Evolutionary conservation across 1,140 invertebrate genomes (phyloP), one percentile per base, ranked within the genome.

Genomic region (Orchesella cincta): DNA sequence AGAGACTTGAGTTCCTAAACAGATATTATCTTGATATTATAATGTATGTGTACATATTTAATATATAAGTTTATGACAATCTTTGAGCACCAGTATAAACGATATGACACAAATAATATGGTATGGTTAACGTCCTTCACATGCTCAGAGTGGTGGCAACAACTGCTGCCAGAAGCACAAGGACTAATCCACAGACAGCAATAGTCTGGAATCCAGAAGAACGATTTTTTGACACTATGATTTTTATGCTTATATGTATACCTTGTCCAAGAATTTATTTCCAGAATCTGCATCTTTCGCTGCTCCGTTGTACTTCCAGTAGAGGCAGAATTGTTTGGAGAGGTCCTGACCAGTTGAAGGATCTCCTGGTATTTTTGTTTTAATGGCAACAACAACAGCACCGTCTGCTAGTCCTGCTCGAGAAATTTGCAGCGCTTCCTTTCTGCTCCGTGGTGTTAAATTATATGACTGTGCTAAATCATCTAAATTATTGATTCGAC

Each of bases 401-500:
- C 62, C 62, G 2, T 67, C 29, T 3, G 62, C 62, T 14, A 67
- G 31, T 31, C 29, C 62, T 3, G 23, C 29, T 29, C 62, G 3
- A 33, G 62, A 26, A 33, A 67, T 31, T 31, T 67, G 62, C 26
- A 67, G 62, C 14, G 62, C 62, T 12, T 67, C 62, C n/a, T 67
- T 67, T 33, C 62, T 2, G 62, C 62, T 67, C 33, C 62, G 26
- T 67, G 62, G 62, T 14, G 62, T 67, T 1, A 67, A 29, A n/a
- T 67, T 67, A n/a, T 67, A 33, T 12, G 26, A 3, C n/a, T 67
- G 29, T 29, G 62, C 62, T 18, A 67, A 14, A 67, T 67, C 29
- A 67, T 67, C 62, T 12, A 67, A 33, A 33, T 67, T 67, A 33
- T 67, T 67, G 62, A 67, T 67, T 67, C 62, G 26, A 31, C 62